Evolutionary conservation across 1,140 invertebrate species (phyloP).

Genomic region (Achatina immaculata): DNA sequence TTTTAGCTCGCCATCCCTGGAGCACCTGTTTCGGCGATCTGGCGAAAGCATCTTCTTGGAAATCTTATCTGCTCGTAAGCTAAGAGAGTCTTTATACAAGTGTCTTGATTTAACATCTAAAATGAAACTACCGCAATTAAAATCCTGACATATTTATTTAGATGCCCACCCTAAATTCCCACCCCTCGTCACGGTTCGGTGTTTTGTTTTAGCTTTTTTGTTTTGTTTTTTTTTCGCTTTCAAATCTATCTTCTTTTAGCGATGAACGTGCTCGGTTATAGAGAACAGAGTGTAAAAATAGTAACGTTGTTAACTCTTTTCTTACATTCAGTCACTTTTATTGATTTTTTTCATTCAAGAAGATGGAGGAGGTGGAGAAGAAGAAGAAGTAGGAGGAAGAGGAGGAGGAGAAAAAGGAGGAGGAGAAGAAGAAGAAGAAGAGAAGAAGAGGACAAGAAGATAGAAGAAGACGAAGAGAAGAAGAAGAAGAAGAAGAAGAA

Average conservation of each 20-base stretch:
- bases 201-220: no score
- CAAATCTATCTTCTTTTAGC: no score
- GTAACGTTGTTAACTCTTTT: no score
- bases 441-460: constrained; percentile 46
- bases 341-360: no score
- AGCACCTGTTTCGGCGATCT: constrained; percentile 14
- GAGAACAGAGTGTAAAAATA: no score
- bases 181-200: no score
- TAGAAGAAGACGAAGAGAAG: no score
- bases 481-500: constrained; percentile 47
- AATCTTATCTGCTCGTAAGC: constrained; percentile 13
- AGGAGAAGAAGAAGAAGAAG: constrained; percentile 47
- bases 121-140: constrained; percentile 13
- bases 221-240: no score
- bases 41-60: not conserved
- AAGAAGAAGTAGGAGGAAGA: no score
- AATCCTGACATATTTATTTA: not conserved
- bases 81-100: not conserved
- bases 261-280: no score
- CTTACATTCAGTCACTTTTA: no score
- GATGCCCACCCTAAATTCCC: not conserved
- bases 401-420: constrained; percentile 38
- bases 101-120: constrained; percentile 7
- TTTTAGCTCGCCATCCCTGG: not conserved
- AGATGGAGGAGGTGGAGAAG: no score